Conservation (phyloP, 2,888 invertebrate genomes). For the Acrocyrtus sp. region DNA sequence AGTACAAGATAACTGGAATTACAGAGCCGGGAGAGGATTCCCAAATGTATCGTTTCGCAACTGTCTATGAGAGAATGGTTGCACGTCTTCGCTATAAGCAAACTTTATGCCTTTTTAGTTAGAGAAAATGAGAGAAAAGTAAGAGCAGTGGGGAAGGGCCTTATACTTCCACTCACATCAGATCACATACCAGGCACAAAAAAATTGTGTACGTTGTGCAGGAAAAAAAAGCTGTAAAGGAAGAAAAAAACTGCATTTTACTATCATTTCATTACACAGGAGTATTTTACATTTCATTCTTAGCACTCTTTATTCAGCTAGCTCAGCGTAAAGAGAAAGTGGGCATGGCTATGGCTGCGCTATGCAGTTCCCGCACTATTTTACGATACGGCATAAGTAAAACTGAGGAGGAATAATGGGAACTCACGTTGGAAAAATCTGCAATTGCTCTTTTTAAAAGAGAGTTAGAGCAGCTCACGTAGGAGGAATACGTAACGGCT, state of each 20-base stretch:
- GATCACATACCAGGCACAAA: neutral
- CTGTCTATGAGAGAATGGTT: slow-evolving; percentile 43
- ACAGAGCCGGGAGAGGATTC: slow-evolving; percentile 44
- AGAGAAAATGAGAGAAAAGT: neutral
- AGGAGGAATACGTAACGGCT: too few relatives aligned
- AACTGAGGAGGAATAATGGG: too few relatives aligned
- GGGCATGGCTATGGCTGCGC: too few relatives aligned
- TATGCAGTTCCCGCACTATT: too few relatives aligned
- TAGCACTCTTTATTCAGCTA: too few relatives aligned
- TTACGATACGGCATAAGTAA: too few relatives aligned
- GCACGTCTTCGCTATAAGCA: slow-evolving; percentile 27
- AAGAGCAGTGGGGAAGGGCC: neutral
- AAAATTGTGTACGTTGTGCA: neutral
- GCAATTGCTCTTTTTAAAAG: too few relatives aligned
- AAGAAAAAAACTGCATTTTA: slow-evolving; percentile 13
- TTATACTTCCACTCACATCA: neutral
- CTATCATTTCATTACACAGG: neutral
- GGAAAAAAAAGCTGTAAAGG: neutral
- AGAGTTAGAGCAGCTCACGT: too few relatives aligned
- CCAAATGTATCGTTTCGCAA: slow-evolving; percentile 53
- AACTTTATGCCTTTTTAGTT: neutral
- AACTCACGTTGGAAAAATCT: too few relatives aligned
- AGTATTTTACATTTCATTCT: neutral
- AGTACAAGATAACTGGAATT: slow-evolving; percentile 53
- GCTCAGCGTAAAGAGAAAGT: too few relatives aligned